Conservation (phyloP, 2,113 vertebrate genomes). For the Channa maculata region DNA sequence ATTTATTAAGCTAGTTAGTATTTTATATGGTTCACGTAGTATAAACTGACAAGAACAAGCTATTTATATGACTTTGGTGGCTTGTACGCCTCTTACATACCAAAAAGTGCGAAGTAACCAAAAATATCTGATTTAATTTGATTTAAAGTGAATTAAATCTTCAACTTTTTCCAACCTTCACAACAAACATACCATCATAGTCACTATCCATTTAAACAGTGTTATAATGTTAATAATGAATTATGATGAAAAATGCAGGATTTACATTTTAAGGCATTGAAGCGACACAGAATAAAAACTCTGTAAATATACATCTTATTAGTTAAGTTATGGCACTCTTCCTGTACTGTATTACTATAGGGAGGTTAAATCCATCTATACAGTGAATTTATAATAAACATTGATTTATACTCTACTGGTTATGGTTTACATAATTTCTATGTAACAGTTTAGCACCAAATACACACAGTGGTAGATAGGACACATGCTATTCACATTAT, state of each 20-base stretch:
- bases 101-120: constrained; percentile 69
- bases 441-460: constrained; percentile 12
- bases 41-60: constrained; percentile 72
- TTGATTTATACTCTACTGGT: not conserved
- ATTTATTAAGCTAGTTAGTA: constrained; percentile 42
- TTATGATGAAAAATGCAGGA: constrained; percentile 26
- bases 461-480: constrained; percentile 6
- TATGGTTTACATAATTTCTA: constrained; percentile 14
- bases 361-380: constrained; percentile 14
- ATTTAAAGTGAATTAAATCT: constrained; percentile 42
- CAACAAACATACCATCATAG: constrained; percentile 25
- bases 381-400: constrained; percentile 18
- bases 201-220: constrained; percentile 30
- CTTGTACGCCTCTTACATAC: constrained; percentile 65
- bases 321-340: constrained; percentile 21
- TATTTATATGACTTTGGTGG: constrained; percentile 54
- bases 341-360: constrained; percentile 6
- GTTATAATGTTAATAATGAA: constrained; percentile 18
- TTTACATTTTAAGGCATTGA: constrained; percentile 4
- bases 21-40: constrained; percentile 50
- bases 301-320: constrained; percentile 46
- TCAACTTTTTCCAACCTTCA: constrained; percentile 43
- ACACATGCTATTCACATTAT: constrained; percentile 32
- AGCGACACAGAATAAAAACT: constrained; percentile 16
- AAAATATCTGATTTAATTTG: constrained; percentile 57